Evolutionary conservation across 2,888 invertebrate genomes (phyloP).

Genomic region (Neocrepidodera transversa): DNA sequence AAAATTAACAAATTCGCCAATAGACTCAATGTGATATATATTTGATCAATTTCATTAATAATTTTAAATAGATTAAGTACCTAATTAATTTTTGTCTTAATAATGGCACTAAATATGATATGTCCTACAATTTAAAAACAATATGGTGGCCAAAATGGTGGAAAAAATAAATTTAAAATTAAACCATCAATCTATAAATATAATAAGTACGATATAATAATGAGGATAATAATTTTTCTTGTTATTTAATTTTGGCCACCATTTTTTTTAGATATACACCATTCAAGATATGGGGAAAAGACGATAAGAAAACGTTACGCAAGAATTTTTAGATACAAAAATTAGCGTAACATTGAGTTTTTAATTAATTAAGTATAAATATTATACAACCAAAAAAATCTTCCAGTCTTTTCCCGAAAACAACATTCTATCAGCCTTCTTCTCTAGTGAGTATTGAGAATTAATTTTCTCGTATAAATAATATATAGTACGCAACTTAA

Average conservation of each 20-base stretch:
- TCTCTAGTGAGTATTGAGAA: conserved; percentile 59
- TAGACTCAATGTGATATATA: conserved; percentile 24
- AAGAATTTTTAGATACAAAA: conserved; percentile 31
- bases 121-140: conserved; percentile 41
- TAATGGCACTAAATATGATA: conserved; percentile 53
- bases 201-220: no score
- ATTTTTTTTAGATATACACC: conserved; percentile 21
- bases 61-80: conserved; percentile 41
- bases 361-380: conserved; percentile 49
- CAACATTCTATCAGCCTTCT: conserved; percentile 55
- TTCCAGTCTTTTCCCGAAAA: conserved; percentile 43
- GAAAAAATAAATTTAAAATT: no score
- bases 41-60: conserved; percentile 14
- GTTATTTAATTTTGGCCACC: conserved; percentile 19
- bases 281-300: conserved; percentile 30
- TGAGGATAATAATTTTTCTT: no score
- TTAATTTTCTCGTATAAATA: conserved; percentile 48
- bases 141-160: conserved; percentile 27
- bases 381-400: conserved; percentile 51
- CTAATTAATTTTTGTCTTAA: conserved; percentile 41
- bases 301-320: conserved; percentile 36
- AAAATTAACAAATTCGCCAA: no score
- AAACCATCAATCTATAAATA: no score
- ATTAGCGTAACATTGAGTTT: conserved; percentile 20
- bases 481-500: no score